Base-by-base conservation (phyloP, 1,140 invertebrate species). In the Octopus bimaculoides region DNA sequence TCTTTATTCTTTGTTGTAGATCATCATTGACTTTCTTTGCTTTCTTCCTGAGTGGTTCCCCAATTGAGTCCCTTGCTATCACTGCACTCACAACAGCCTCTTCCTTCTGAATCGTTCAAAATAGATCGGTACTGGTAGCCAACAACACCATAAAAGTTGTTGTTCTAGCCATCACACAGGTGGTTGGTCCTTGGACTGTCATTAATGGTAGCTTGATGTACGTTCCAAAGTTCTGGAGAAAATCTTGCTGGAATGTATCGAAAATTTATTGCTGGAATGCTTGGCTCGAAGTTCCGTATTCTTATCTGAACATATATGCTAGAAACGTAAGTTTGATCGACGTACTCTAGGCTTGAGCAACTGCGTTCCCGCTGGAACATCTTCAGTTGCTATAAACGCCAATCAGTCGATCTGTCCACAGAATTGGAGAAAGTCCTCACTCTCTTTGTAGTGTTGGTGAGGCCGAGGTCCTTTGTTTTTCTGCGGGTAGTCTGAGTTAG, bases 351-450 rank as follows among this genome's bases (percentile, higher is more conserved):
- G 14, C 10, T 5, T 75, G 76, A 78, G 5, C 41, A 8, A 17
- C 79, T 52, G 76, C 74, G 17, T 17, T 41, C 2, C 26, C 26
- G 26, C 26, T 41, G 26, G n/a, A 14, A 78, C 79, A 56, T 81
- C 81, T 61, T 75, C 78, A 20, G 71, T 61, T 54, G 76, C 79
- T 41, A 82, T 52, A 69, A 78, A 81, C 10, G 79, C 77, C 53
- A 81, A 71, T 52, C 53, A 75, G 77, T 82, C 79, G 12, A 82
- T 52, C 77, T 80, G 78, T n/a, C 81, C 79, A 76, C 79, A 78
- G 75, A 78, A 82, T 20, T 77, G 56, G 52, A 52, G 20, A n/a
- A 81, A 52, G 14, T 78, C 69, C 17, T 78, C 71, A n/a, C 71
- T 52, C 20, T 74, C 66, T 69, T 75, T 77, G 66, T 81, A 81